These are phyloP conservation scores for Acanthochromis polyacanthus DNA, from an alignment of 2,113 vertebrate species.

Conservation along the genomic window DNA sequence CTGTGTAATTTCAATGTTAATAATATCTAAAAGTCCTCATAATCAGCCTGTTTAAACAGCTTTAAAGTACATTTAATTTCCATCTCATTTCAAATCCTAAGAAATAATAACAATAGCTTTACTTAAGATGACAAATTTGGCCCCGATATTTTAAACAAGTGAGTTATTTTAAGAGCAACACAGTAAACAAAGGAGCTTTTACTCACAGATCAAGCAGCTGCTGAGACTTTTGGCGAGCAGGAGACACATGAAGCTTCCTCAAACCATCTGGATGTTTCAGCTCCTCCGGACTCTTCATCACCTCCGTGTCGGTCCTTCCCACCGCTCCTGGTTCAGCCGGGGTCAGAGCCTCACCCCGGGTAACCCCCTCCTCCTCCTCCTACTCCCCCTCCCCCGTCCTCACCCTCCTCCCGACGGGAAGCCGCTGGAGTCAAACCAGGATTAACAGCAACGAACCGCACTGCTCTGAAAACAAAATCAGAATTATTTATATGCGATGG, in stretches of 20 bases:
- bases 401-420: conserved; percentile 10
- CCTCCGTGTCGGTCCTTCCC: conserved; percentile 16
- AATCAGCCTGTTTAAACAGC: too few relatives aligned
- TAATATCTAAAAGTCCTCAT: too few relatives aligned
- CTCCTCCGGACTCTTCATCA: conserved; percentile 36
- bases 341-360: conserved; percentile 65
- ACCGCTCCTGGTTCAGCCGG: conserved; percentile 57
- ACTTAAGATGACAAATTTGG: too few relatives aligned
- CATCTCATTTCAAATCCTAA: too few relatives aligned
- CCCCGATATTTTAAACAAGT: too few relatives aligned
- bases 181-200: neutral
- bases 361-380: conserved; percentile 53
- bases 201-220: conserved; percentile 30
- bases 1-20: too few relatives aligned
- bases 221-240: neutral
- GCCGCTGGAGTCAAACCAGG: conserved; percentile 24
- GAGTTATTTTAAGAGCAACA: too few relatives aligned
- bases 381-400: neutral
- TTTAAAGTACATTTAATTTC: too few relatives aligned
- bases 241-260: conserved; percentile 13
- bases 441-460: conserved; percentile 1
- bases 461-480: neutral
- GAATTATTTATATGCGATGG: too few relatives aligned
- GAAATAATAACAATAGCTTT: too few relatives aligned
- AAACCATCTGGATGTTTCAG: conserved; percentile 42